phyloP scores from a whole-genome alignment of 2,797 vertebrate species.

The Pristis pectinata region DNA sequence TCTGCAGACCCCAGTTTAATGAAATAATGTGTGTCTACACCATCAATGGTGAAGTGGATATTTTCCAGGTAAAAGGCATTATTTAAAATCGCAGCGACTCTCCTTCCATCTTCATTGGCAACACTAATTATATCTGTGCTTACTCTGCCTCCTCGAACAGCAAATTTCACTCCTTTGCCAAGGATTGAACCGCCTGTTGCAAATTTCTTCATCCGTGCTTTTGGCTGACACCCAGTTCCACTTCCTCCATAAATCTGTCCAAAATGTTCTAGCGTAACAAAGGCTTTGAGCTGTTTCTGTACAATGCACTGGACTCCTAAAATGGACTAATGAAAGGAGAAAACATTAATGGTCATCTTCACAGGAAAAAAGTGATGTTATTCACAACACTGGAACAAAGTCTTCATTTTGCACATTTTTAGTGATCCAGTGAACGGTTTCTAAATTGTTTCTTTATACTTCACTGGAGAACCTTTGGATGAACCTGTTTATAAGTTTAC shows the following conservation, averaged over 20 bases:
- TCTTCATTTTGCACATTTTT: too few relatives aligned
- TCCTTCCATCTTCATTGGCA: slow-evolving; percentile 86
- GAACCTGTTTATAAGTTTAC: neutral
- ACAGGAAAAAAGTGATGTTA: neutral
- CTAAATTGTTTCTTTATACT: neutral
- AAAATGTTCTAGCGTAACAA: slow-evolving; percentile 87
- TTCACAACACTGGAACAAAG: neutral
- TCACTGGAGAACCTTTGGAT: neutral
- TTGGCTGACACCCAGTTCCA: slow-evolving; percentile 74
- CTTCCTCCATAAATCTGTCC: slow-evolving; percentile 80
- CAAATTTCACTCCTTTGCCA: slow-evolving; percentile 89
- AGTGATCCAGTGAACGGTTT: neutral
- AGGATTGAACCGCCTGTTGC: slow-evolving; percentile 82
- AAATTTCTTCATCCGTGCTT: slow-evolving; percentile 67
- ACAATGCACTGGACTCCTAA: slow-evolving; percentile 95
- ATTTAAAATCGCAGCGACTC: slow-evolving; percentile 83
- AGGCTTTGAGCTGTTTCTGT: slow-evolving; percentile 91
- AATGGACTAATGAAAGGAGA: slow-evolving; percentile 69
- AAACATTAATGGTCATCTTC: neutral
- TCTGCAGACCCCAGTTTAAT: slow-evolving; percentile 83
- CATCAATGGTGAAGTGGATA: slow-evolving; percentile 81
- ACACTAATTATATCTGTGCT: slow-evolving; percentile 89
- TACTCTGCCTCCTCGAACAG: slow-evolving; percentile 80
- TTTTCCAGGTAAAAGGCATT: slow-evolving; percentile 83
- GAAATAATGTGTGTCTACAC: slow-evolving; percentile 88